phyloP scores from a whole-genome alignment of 2,113 vertebrate genomes.

The Dissostichus mawsoni region DNA sequence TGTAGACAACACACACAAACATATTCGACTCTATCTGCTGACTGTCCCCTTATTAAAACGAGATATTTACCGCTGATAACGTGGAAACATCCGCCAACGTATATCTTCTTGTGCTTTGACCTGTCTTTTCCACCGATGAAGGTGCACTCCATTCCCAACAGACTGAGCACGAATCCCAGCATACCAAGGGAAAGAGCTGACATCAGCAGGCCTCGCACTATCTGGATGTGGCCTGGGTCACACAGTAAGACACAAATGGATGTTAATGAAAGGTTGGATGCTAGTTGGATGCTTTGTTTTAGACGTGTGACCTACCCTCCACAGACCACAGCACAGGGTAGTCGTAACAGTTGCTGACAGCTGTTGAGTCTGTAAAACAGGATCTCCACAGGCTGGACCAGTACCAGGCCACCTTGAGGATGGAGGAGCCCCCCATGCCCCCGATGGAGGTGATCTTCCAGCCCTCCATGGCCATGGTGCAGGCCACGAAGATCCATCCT shows the following conservation, averaged over 20 bases:
- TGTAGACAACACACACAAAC: no score
- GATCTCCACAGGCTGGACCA: constrained; percentile 96
- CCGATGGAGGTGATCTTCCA: constrained; percentile 93
- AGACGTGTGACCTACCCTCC: constrained; percentile 84
- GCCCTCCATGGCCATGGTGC: constrained; percentile 94
- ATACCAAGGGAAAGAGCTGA: constrained; percentile 74
- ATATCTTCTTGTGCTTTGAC: constrained; percentile 79
- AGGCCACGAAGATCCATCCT: constrained; percentile 94
- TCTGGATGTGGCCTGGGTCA: constrained; percentile 77
- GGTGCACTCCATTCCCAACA: constrained; percentile 86
- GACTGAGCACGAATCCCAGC: constrained; percentile 81
- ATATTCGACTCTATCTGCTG: not conserved
- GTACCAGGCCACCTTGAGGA: constrained; percentile 92
- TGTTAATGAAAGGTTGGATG: not conserved
- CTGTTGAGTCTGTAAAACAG: constrained; percentile 92
- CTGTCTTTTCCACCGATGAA: constrained; percentile 80
- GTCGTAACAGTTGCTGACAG: constrained; percentile 93
- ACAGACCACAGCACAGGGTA: constrained; percentile 94
- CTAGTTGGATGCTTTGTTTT: not conserved
- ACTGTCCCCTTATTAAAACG: not conserved
- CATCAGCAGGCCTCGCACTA: constrained; percentile 84
- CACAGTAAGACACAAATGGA: constrained; percentile 1
- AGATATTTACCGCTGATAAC: constrained; percentile 72
- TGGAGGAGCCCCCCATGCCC: constrained; percentile 85
- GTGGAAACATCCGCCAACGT: constrained; percentile 76